Base-by-base conservation (phyloP, 2,113 vertebrate genomes). In the Chaetodon auriga region DNA sequence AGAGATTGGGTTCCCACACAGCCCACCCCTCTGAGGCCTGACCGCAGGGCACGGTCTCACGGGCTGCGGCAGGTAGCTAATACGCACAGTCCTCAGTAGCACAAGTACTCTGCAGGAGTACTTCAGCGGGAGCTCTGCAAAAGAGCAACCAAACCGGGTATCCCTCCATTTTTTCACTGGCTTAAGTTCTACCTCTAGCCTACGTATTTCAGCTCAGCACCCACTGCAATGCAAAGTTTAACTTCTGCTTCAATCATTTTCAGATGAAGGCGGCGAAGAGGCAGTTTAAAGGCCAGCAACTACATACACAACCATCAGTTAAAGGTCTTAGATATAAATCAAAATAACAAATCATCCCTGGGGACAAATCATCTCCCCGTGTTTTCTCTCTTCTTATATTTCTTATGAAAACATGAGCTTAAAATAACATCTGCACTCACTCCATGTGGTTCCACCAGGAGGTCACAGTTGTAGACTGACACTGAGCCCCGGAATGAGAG, bases 1-100 rank as follows among this genome's bases (percentile, higher is more conserved):
- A 94, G 86, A 88, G 92, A 93, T 93, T 93, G 83, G 81, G 87
- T 94, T 93, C 90, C 89, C 93, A 90, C 92, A 89, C 87, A 92
- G 90, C 71, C 88, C 81, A 78, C 84, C 91, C 85, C 80, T 80
- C 77, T 75, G 91, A 87, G 90, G 89, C 88, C 92, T 75, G 70
- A 78, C 83, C 80, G 77, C 87, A 88, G 85, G 78, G 66, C 68
- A 61, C 66, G 75, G 75, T 83, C 78, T 86, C 69, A 82, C 9
- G 18, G 80, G 61, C 76, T 70, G 71, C 46, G 38, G 74, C 82
- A 91, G 90, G 90, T 90, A 87, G 82, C 54, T 73, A 38, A 41
- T 5, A 51, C 16, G 64, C 73, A 71, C 61, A 38, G 71, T 53
- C 69, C 55, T 66, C 60, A 64, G 64, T 8, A 53, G 72, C 68